A percentile compares a stretch with the other conserved stretches of the same genome.
Conservation (phyloP, 1,140 invertebrate species). For the Drosophila funebris region DNA sequence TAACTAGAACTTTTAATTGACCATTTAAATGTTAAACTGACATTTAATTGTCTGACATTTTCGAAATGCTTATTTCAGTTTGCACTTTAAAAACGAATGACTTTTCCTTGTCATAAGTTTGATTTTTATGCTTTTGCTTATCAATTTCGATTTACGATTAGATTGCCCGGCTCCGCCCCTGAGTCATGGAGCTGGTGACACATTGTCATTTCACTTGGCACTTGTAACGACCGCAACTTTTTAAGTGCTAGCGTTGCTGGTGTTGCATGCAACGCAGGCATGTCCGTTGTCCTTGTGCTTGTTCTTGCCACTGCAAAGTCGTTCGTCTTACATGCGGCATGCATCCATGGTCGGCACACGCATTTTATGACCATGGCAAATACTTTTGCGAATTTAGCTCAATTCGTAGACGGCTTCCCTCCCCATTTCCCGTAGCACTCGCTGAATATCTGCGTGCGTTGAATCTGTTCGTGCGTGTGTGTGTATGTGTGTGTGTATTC, state of each 20-base stretch:
- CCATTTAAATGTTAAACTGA: no score
- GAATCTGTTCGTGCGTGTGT: neutral
- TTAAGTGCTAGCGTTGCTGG: conserved; percentile 32
- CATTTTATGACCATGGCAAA: conserved; percentile 41
- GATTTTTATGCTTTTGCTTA: conserved; percentile 6
- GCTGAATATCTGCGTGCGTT: neutral
- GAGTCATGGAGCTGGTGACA: neutral
- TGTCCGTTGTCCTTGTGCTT: conserved; percentile 11
- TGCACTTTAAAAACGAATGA: neutral
- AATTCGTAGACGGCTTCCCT: neutral
- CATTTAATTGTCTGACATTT: no score
- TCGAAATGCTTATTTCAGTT: neutral
- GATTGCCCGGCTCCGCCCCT: conserved; percentile 8
- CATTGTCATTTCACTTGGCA: conserved; percentile 24
- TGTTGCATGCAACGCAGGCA: conserved; percentile 5
- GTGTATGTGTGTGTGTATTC: neutral
- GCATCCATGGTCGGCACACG: conserved; percentile 2
- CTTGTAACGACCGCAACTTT: conserved; percentile 37
- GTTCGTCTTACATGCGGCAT: neutral
- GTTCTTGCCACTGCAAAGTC: conserved; percentile 11
- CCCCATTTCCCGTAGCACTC: neutral
- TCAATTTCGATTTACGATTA: conserved; percentile 38
- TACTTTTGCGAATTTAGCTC: conserved; percentile 25
- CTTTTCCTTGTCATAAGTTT: conserved; percentile 1
- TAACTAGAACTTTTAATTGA: no score